Evolutionary conservation across 2,888 invertebrate species (phyloP), one percentile per base, ranked within the genome.

Genomic region (Spilosoma lubricipeda): DNA sequence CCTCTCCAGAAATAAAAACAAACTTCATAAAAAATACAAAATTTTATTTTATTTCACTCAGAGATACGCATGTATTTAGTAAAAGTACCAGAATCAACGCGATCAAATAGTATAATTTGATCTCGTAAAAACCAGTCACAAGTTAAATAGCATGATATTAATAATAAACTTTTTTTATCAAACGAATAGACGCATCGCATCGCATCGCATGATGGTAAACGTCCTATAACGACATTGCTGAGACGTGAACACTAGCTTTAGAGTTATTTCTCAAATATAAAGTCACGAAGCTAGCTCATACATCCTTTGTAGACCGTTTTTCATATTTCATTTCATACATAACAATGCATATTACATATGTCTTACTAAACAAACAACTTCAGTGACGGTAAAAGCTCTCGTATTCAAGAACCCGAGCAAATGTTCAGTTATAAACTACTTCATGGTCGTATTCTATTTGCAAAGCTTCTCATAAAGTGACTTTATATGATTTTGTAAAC

Each of bases 391-490:
- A 36, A 69, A 68, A 59, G 59, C 59, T 59, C 56, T 56, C 70
- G 27, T 70, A 70, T 59, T 15, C 59, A 27, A 70, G 70, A 39
- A 70, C 27, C 18, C 59, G 59, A 59, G 36, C 39, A 70, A 30
- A 39, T 42, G 18, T 39, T 42, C 30, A 9, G 36, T 70, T 36
- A 52, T 33, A 33, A 52, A 52, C 33, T 69, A 69, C 23, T 52
- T 69, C 68, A 33, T 36, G 33, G 68, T 33, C 36, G n/a, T 69
- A 52, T 56, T 48, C 56, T 70, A 59, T 59, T 70, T 59, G 20
- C 20, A 59, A 27, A 70, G 59, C 9, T 39, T 59, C 39, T 63
- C 59, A 70, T 70, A 59, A 45, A 67, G 27, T 20, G 39, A n/a
- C 36, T 70, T 70, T 59, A 30, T 70, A 70, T 20, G 56, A 70